Percentiles rank a stretch among this genome's conserved stretches.
These are phyloP conservation scores for Electrona antarctica DNA, from an alignment of 2,113 vertebrate genomes.

Conservation along the genomic window DNA sequence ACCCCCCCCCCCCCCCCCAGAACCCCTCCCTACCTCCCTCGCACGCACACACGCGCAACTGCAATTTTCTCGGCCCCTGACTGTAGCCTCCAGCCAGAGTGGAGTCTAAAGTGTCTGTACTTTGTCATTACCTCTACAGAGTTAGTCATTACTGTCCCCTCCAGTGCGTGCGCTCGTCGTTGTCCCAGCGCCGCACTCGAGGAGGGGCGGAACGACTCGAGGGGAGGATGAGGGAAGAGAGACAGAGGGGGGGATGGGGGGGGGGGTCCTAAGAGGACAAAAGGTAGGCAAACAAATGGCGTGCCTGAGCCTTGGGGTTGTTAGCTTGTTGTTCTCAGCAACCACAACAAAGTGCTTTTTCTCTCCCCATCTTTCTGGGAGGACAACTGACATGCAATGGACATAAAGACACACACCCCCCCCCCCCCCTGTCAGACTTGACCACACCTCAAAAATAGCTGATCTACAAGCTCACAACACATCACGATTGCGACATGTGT, in stretches of 20 bases:
- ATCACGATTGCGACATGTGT: too few species aligned
- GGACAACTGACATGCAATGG: slow-evolving; percentile 56
- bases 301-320: slow-evolving; percentile 20
- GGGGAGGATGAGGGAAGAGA: not conserved
- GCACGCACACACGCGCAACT: slow-evolving; percentile 36
- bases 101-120: slow-evolving; percentile 65
- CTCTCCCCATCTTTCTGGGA: slow-evolving; percentile 40
- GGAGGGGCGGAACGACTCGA: not conserved
- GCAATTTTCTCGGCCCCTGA: slow-evolving; percentile 63
- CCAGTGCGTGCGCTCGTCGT: slow-evolving; percentile 50
- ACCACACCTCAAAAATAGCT: not conserved
- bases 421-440: too few species aligned
- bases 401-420: not conserved
- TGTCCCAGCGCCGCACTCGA: slow-evolving; percentile 41
- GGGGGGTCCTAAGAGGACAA: slow-evolving; percentile 35
- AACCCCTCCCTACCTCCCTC: slow-evolving; percentile 20
- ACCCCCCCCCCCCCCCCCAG: slow-evolving; percentile 26
- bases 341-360: slow-evolving; percentile 41
- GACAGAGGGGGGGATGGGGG: not conserved
- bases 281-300: slow-evolving; percentile 49
- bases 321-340: slow-evolving; percentile 6
- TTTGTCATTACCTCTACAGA: slow-evolving; percentile 75
- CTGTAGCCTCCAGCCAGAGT: slow-evolving; percentile 59
- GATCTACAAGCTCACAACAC: not conserved
- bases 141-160: slow-evolving; percentile 73